phyloP scores from a whole-genome alignment of 2,113 vertebrate genomes.

The Hypocryptadius cinnamomeus region DNA sequence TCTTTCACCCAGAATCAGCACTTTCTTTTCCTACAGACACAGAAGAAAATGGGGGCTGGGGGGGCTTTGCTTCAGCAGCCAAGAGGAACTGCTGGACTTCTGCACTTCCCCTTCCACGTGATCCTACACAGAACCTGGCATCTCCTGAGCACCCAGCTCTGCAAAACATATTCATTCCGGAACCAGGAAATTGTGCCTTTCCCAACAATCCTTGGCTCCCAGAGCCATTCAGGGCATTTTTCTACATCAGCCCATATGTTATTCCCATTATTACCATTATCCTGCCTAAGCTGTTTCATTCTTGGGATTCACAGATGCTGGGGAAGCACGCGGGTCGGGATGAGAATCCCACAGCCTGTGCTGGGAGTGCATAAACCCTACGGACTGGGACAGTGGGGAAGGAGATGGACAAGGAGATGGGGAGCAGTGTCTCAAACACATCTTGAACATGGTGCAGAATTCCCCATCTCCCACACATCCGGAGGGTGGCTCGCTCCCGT shows the following conservation, averaged over 20 bases:
- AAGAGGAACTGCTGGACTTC: not conserved
- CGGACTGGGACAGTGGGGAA: rapidly evolving
- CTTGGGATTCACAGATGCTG: rapidly evolving
- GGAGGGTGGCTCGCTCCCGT: rapidly evolving
- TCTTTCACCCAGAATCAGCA: not conserved
- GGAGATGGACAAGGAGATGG: not conserved
- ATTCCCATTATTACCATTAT: not conserved
- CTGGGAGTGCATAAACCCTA: not conserved
- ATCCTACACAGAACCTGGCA: not conserved
- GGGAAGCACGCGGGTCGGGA: rapidly evolving
- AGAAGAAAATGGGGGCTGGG: no score
- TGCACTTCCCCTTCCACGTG: not conserved
- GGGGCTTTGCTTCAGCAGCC: not conserved
- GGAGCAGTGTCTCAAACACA: not conserved
- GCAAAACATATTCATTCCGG: not conserved
- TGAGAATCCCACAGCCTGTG: not conserved
- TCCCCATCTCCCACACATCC: not conserved
- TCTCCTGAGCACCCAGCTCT: not conserved
- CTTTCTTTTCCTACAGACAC: not conserved
- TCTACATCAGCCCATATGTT: not conserved
- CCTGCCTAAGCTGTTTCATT: not conserved
- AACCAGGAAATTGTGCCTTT: not conserved
- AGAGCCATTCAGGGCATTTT: not conserved
- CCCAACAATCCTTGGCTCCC: not conserved
- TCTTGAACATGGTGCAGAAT: rapidly evolving